A percentile compares a stretch with the other conserved stretches of the same genome.
phyloP scores from a whole-genome alignment of 2,888 invertebrate genomes.

The Metalampra italica region DNA sequence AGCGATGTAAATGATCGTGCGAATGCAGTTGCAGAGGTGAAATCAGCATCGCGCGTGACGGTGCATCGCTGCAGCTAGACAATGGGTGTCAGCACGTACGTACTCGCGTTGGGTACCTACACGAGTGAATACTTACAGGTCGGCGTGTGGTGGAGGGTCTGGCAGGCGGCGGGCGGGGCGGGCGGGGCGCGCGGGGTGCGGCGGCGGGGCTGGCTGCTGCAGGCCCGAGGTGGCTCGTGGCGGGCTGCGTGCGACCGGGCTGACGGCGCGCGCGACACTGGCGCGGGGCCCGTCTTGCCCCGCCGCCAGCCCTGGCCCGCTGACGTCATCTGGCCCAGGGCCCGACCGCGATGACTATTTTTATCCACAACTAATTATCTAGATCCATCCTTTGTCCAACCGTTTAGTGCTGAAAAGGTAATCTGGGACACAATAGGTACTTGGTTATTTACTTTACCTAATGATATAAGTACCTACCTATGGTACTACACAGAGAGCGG shows the following conservation, averaged over 20 bases:
- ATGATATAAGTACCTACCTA: not conserved
- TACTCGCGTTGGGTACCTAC: slow-evolving; percentile 16
- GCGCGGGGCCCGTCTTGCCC: slow-evolving; percentile 78
- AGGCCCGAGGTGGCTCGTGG: slow-evolving; percentile 25
- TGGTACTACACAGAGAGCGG: too few species aligned
- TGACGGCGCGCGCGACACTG: slow-evolving; percentile 78
- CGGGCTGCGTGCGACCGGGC: slow-evolving; percentile 60
- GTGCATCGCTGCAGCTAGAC: slow-evolving; percentile 55
- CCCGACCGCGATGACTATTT: slow-evolving; percentile 73
- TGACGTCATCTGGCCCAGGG: slow-evolving; percentile 77
- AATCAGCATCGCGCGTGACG: slow-evolving; percentile 56
- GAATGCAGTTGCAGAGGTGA: slow-evolving; percentile 49
- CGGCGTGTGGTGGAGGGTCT: slow-evolving; percentile 22
- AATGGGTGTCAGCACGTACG: slow-evolving; percentile 39
- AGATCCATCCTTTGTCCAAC: slow-evolving; percentile 71
- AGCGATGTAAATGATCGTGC: slow-evolving; percentile 4
- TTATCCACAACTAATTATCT: slow-evolving; percentile 74
- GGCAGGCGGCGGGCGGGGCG: slow-evolving; percentile 24
- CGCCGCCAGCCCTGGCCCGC: slow-evolving; percentile 69
- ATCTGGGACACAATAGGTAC: slow-evolving; percentile 30
- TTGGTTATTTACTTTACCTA: not conserved
- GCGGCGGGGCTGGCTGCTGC: slow-evolving; percentile 27
- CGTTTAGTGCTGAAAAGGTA: slow-evolving; percentile 56
- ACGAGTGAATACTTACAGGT: slow-evolving; percentile 41
- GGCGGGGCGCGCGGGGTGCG: slow-evolving; percentile 20